A percentile compares a stretch with the other conserved stretches of the same genome.
Conservation (phyloP, 2,113 vertebrate species). For the Apodemus sylvaticus region DNA sequence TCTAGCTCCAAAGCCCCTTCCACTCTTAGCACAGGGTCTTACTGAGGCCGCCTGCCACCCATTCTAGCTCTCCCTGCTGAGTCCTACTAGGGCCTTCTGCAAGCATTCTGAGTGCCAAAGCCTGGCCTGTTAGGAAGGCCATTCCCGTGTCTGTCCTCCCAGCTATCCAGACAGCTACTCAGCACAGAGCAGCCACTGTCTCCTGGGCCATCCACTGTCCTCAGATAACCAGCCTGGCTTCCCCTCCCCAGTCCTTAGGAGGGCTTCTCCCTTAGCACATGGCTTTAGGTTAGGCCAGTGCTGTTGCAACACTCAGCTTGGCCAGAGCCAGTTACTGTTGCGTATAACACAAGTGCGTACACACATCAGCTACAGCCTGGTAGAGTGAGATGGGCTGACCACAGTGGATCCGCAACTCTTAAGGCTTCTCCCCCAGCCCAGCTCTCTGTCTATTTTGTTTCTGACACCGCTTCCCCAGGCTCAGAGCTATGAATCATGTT, state of each 20-base stretch:
- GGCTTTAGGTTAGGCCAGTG: not conserved
- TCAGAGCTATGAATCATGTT: constrained; percentile 67
- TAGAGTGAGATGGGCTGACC: not conserved
- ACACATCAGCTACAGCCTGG: not conserved
- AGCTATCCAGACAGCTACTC: not conserved
- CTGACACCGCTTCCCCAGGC: constrained; percentile 66
- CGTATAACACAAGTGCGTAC: not conserved
- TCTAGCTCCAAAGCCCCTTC: not conserved
- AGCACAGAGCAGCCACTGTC: not conserved
- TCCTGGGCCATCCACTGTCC: not conserved
- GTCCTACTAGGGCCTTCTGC: not conserved
- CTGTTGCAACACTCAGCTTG: not conserved
- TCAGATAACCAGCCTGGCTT: not conserved
- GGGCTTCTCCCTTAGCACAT: not conserved
- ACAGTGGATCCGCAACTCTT: not conserved
- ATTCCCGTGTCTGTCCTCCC: not conserved
- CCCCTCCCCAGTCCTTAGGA: not conserved
- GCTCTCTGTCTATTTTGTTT: constrained; percentile 34
- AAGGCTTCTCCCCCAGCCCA: not conserved
- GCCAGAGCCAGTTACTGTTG: not conserved
- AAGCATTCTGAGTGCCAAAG: not conserved
- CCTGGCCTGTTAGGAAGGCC: not conserved
- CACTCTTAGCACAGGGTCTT: too few relatives aligned
- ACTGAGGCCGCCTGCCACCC: not conserved
- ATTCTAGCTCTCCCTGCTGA: not conserved